These are phyloP conservation scores for Himantopus leucocephalus DNA, from an alignment of 2,113 vertebrate genomes.

Conservation along the genomic window DNA sequence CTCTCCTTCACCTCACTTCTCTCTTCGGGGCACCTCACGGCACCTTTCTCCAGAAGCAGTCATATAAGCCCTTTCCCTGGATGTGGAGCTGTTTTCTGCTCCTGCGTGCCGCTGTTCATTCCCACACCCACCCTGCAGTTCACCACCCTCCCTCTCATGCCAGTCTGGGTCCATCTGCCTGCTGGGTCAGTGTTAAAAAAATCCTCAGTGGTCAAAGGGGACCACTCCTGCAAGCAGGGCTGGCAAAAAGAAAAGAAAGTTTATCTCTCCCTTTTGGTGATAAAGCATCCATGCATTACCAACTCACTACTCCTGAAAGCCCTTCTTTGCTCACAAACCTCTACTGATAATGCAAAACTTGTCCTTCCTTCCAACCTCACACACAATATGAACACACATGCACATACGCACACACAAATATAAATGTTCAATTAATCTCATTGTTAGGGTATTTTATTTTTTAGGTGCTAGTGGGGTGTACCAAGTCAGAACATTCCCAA, in stretches of 20 bases:
- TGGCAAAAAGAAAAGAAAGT: neutral
- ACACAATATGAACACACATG: too few species aligned
- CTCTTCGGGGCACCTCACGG: too few species aligned
- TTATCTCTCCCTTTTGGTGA: neutral
- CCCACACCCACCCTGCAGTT: neutral
- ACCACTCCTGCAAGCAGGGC: neutral
- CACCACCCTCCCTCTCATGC: neutral
- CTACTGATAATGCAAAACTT: neutral
- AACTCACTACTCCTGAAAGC: neutral
- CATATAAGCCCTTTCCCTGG: neutral
- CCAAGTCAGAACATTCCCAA: neutral
- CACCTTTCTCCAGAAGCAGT: too few species aligned
- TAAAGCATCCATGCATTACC: neutral
- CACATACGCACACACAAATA: neutral
- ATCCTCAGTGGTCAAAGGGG: neutral
- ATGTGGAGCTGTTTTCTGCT: neutral
- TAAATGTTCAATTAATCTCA: neutral
- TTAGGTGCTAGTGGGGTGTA: neutral
- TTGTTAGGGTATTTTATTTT: neutral
- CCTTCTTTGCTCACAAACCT: neutral
- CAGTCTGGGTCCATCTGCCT: neutral
- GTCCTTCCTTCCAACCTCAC: neutral
- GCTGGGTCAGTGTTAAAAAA: neutral
- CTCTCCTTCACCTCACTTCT: too few species aligned
- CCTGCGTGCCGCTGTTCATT: neutral